Evolutionary conservation across 2,113 vertebrate genomes (phyloP).

Genomic region (Poecile atricapillus): DNA sequence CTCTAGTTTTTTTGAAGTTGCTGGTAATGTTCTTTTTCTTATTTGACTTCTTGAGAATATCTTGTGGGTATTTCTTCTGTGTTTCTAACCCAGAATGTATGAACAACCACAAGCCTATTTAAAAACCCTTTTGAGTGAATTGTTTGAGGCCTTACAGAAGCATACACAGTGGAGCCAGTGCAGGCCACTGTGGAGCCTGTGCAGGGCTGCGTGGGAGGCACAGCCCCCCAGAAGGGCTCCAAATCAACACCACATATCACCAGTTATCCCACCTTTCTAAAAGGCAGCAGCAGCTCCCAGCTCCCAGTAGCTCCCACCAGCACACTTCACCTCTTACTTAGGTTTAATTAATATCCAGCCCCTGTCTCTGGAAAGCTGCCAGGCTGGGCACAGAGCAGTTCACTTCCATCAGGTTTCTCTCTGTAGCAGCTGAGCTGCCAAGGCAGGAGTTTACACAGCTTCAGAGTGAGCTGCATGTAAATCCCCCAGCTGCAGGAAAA

Average conservation of each 20-base stretch:
- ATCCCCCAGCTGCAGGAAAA: background rate
- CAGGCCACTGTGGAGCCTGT: background rate
- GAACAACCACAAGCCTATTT: background rate
- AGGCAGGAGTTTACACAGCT: background rate
- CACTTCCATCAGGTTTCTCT: background rate
- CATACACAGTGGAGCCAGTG: background rate
- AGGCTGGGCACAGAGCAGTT: background rate
- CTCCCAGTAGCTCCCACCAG: background rate
- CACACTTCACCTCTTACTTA: background rate
- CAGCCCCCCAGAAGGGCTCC: background rate
- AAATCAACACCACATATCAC: background rate
- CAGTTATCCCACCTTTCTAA: background rate
- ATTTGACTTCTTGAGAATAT: background rate
- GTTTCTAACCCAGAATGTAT: background rate
- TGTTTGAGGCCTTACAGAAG: background rate
- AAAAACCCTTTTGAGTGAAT: background rate
- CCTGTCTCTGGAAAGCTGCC: background rate
- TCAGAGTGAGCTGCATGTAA: background rate
- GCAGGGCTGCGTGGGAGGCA: background rate
- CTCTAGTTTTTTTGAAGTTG: background rate
- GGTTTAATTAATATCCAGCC: background rate
- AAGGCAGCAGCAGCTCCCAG: background rate
- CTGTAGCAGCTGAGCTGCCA: background rate
- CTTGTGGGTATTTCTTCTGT: background rate
- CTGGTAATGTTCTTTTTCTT: background rate